A percentile compares a stretch with the other conserved stretches of the same genome.
These are phyloP conservation scores for Pangasianodon gigas DNA, from an alignment of 2,113 vertebrate species.

Conservation along the genomic window DNA sequence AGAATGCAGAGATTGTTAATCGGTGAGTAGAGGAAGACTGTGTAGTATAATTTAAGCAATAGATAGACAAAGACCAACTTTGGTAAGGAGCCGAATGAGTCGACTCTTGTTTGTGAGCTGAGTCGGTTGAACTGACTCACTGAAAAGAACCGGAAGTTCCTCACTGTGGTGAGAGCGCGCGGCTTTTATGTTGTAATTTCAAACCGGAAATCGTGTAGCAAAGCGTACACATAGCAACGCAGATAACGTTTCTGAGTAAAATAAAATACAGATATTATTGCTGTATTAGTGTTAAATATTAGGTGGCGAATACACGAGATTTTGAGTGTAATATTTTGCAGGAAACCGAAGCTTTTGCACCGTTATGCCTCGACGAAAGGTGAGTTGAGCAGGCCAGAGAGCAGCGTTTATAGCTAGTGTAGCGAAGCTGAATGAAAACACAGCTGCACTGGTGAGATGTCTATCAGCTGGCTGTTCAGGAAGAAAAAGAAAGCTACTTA, in stretches of 20 bases:
- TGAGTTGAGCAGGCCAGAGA: slow-evolving; percentile 42
- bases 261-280: neutral
- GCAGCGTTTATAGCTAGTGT: neutral
- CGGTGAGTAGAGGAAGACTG: neutral
- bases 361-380: slow-evolving; percentile 52
- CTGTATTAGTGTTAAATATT: neutral
- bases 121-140: neutral
- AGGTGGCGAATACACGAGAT: neutral
- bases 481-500: neutral
- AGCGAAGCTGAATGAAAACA: slow-evolving; percentile 1
- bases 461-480: neutral
- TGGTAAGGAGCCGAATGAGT: neutral
- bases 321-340: neutral
- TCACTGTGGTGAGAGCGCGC: neutral
- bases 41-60: no score
- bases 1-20: neutral
- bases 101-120: neutral
- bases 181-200: slow-evolving; percentile 1
- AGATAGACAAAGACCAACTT: no score
- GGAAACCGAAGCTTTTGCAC: neutral
- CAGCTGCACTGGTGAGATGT: neutral
- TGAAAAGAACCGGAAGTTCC: neutral
- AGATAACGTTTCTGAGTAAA: neutral
- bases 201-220: slow-evolving; percentile 7
- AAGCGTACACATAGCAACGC: slow-evolving; percentile 18